These are phyloP conservation scores for Colletes latitarsis DNA, from an alignment of 1,140 invertebrate genomes.

Conservation along the genomic window DNA sequence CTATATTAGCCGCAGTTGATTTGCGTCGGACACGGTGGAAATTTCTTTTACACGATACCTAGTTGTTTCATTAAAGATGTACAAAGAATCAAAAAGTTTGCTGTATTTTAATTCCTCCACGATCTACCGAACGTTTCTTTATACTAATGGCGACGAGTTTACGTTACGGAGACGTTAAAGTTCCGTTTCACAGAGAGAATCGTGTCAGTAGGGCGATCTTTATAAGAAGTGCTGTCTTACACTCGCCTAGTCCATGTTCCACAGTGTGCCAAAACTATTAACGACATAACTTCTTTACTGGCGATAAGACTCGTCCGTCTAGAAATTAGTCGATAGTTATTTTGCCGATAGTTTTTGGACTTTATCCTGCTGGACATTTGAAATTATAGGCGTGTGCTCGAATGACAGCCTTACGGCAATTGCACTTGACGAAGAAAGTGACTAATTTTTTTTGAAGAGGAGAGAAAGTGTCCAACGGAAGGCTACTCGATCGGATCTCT, in stretches of 20 bases:
- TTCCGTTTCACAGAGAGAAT: slow-evolving; percentile 22
- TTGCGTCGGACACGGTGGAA: neutral
- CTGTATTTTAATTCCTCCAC: neutral
- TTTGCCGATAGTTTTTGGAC: too few relatives aligned
- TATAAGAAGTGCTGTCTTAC: neutral
- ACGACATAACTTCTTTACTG: too few relatives aligned
- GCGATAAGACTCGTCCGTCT: too few relatives aligned
- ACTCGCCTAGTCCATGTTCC: neutral
- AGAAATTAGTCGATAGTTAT: too few relatives aligned
- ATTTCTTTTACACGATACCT: neutral
- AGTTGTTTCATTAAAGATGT: slow-evolving; percentile 25
- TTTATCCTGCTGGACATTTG: too few relatives aligned
- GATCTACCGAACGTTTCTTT: too few relatives aligned
- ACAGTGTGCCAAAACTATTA: neutral
- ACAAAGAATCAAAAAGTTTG: neutral
- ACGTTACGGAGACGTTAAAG: neutral
- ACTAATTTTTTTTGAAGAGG: slow-evolving; percentile 63
- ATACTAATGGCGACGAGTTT: too few relatives aligned
- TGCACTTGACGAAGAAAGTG: slow-evolving; percentile 71
- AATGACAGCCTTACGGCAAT: neutral
- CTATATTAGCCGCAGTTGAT: neutral
- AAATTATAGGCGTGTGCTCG: too few relatives aligned
- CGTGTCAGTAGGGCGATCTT: slow-evolving; percentile 48
- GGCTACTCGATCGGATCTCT: slow-evolving; percentile 46
- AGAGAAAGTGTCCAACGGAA: slow-evolving; percentile 76